Conservation (phyloP, 92 coral and sea anemone genomes). For the Porites cylindrica region DNA sequence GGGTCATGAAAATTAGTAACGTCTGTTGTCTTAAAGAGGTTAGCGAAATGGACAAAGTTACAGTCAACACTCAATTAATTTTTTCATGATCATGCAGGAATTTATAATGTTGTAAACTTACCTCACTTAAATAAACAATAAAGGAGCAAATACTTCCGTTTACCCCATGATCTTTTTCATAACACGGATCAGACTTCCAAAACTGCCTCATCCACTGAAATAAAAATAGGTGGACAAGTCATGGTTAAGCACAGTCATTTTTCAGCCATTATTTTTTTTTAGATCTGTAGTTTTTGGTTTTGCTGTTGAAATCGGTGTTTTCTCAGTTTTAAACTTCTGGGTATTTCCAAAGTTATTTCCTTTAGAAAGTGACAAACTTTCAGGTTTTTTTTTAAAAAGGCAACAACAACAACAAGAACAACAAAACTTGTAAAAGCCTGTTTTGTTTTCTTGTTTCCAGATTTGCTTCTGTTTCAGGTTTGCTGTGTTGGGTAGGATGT, state of each 20-base stretch:
- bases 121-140: slow-evolving; percentile 91
- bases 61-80: too few species aligned
- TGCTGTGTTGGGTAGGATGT: too few species aligned
- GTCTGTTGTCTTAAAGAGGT: too few species aligned
- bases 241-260: not conserved
- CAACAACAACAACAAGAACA: not conserved
- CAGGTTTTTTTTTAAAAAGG: not conserved
- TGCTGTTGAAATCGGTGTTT: too few species aligned
- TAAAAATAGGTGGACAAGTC: not conserved
- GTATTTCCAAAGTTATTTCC: too few species aligned
- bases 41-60: too few species aligned
- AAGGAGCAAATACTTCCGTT: slow-evolving; percentile 97
- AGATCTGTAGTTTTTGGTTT: too few species aligned
- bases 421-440: not conserved
- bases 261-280: not conserved
- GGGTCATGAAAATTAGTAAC: too few species aligned
- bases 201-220: slow-evolving; percentile 95
- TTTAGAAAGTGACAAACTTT: too few species aligned
- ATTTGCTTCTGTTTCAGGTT: too few species aligned
- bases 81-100: not conserved
- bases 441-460: too few species aligned
- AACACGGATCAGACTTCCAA: slow-evolving; percentile 91
- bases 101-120: slow-evolving; percentile 12
- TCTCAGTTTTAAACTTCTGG: too few species aligned
- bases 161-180: slow-evolving; percentile 87